Conservation (phyloP, 2,113 vertebrate genomes). For the Okapia johnstoni region DNA sequence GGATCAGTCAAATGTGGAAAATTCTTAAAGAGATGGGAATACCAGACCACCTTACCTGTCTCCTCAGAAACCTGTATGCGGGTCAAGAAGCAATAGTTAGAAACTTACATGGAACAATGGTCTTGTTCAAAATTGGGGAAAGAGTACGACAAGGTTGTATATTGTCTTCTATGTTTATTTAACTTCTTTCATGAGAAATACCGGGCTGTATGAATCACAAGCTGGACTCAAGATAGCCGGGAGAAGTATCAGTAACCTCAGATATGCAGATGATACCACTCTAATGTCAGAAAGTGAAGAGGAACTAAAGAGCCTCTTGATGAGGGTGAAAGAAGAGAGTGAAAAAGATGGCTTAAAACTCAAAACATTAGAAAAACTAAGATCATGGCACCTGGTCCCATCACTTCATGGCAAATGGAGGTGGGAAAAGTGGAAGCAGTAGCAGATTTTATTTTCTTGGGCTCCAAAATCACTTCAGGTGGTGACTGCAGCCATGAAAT, state of each 20-base stretch:
- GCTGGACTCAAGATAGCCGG: background rate
- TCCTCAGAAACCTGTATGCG: background rate
- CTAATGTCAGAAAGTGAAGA: background rate
- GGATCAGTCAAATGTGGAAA: background rate
- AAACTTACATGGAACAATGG: background rate
- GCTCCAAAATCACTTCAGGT: background rate
- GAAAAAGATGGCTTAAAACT: background rate
- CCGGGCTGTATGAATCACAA: background rate
- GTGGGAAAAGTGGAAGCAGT: background rate
- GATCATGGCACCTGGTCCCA: background rate
- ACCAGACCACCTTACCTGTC: background rate
- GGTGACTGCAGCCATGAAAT: background rate
- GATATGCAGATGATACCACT: background rate
- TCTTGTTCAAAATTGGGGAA: background rate
- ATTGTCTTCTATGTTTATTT: background rate
- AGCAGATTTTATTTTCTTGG: background rate
- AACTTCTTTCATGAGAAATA: background rate
- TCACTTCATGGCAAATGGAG: background rate
- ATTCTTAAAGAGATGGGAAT: background rate
- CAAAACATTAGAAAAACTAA: background rate
- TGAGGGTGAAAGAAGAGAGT: background rate
- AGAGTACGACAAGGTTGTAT: background rate
- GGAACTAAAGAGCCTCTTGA: background rate
- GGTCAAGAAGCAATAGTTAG: background rate
- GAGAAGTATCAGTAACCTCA: background rate